A percentile compares a stretch with the other conserved stretches of the same genome.
Conservation (phyloP, 2,888 invertebrate species). For the Geophilus truncorum region DNA sequence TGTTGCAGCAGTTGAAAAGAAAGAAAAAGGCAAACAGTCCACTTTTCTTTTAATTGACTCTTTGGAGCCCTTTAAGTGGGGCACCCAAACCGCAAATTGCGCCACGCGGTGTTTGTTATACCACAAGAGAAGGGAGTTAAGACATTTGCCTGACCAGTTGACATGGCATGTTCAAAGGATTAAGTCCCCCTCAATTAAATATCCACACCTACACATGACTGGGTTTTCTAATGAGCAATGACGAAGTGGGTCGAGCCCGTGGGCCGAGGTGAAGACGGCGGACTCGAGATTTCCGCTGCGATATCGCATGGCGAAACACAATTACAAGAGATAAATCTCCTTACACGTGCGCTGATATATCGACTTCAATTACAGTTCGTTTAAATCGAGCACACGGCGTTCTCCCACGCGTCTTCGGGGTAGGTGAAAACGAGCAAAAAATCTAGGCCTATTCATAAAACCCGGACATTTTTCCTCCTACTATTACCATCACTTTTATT, state of each 20-base stretch:
- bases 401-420: not conserved
- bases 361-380: not conserved
- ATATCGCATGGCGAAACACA: not conserved
- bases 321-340: not conserved
- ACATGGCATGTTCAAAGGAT: not conserved
- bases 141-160: not conserved
- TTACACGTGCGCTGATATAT: not conserved
- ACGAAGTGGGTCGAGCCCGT: not conserved
- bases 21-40: not conserved
- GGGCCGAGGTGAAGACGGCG: not conserved
- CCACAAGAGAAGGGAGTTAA: not conserved
- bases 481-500: not conserved
- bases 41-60: not conserved
- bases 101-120: not conserved
- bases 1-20: not conserved
- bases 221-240: slow-evolving; percentile 6
- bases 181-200: not conserved
- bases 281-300: not conserved
- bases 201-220: not conserved
- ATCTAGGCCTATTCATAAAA: not conserved
- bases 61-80: not conserved
- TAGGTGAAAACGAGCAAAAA: not conserved
- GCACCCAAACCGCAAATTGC: not conserved
- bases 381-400: not conserved
- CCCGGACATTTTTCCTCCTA: not conserved